Percentiles rank a stretch among this genome's conserved stretches.
These are phyloP conservation scores for Canis aureus DNA, from an alignment of 2,113 vertebrate genomes.

Conservation along the genomic window DNA sequence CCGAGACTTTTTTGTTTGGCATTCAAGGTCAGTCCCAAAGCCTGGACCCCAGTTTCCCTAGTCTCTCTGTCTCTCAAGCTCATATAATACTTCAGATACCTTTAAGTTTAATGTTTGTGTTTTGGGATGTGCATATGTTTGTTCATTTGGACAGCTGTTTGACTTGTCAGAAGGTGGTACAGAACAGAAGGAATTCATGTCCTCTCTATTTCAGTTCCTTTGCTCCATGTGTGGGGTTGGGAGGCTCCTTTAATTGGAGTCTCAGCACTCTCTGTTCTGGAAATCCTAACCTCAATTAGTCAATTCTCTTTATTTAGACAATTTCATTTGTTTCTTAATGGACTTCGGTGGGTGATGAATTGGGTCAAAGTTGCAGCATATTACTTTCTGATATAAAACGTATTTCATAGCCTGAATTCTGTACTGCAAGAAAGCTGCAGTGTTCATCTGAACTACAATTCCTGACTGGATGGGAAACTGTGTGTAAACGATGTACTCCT, in stretches of 20 bases:
- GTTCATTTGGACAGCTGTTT: slow-evolving; percentile 82
- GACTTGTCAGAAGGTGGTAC: slow-evolving; percentile 70
- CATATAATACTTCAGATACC: slow-evolving; percentile 63
- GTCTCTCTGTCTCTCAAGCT: background rate
- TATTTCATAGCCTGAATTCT: slow-evolving; percentile 57
- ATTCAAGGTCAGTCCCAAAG: slow-evolving; percentile 55
- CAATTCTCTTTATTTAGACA: slow-evolving; percentile 74
- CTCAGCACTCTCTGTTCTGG: slow-evolving; percentile 66
- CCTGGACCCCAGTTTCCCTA: slow-evolving; percentile 23
- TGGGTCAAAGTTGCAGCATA: slow-evolving; percentile 68
- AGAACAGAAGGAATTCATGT: slow-evolving; percentile 75
- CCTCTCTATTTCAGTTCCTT: slow-evolving; percentile 67
- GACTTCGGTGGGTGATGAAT: slow-evolving; percentile 67
- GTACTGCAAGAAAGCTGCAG: slow-evolving; percentile 31
- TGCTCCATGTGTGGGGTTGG: slow-evolving; percentile 53
- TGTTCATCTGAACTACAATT: background rate
- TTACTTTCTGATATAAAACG: background rate
- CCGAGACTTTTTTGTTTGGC: slow-evolving; percentile 38
- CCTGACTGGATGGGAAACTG: background rate
- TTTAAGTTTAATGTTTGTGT: slow-evolving; percentile 70
- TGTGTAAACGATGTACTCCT: background rate
- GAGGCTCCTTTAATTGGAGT: slow-evolving; percentile 79
- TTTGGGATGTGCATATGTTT: slow-evolving; percentile 70
- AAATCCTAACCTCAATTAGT: slow-evolving; percentile 84
- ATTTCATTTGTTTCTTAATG: slow-evolving; percentile 72